Conservation (phyloP, 2,888 invertebrate genomes). For the Acanthosepion pharaonis region DNA sequence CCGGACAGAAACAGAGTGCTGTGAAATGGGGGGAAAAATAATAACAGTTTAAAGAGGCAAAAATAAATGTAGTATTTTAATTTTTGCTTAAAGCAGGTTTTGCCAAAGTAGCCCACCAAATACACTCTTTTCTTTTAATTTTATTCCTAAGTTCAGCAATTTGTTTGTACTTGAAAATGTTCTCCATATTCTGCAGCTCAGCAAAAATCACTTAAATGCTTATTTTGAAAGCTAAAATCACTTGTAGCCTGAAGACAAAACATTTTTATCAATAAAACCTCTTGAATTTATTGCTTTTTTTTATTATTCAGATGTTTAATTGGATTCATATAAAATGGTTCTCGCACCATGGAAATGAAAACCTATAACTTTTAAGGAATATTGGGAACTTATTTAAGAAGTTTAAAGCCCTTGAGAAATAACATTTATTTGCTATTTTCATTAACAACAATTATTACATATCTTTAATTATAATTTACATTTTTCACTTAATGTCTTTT, state of each 20-base stretch:
- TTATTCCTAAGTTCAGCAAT: not conserved
- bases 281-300: not conserved
- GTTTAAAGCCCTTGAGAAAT: too few species aligned
- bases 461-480: too few species aligned
- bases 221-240: not conserved
- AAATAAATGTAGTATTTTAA: not conserved
- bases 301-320: not conserved
- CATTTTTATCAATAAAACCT: not conserved
- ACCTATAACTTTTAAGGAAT: too few species aligned
- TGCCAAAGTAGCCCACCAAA: not conserved
- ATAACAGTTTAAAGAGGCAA: not conserved
- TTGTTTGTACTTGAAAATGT: not conserved
- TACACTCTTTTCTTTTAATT: not conserved
- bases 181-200: not conserved
- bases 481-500: too few species aligned
- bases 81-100: not conserved
- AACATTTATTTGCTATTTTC: too few species aligned
- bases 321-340: not conserved
- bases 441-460: too few species aligned
- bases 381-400: too few species aligned
- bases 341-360: not conserved
- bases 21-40: not conserved
- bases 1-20: too few species aligned
- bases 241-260: slow-evolving; percentile 6
- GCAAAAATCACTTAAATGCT: slow-evolving; percentile 23